Base-by-base conservation (phyloP, 2,113 vertebrate genomes). In the Rafetus swinhoei region DNA sequence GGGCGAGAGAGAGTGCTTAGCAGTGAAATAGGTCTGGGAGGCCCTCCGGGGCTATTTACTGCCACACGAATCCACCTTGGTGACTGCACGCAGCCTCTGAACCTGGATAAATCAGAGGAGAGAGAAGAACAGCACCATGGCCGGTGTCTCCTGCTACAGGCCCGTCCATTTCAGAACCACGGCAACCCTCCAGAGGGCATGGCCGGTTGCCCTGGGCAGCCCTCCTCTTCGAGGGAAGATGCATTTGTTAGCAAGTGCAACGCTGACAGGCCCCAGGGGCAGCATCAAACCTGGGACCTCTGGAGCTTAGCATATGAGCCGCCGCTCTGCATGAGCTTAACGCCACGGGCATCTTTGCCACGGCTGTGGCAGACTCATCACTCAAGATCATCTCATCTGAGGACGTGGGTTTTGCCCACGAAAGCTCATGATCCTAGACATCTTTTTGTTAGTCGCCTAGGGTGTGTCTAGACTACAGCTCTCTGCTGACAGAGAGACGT, bases 21-120 rank as follows among this genome's bases (percentile, higher is more conserved):
- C 96, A 97, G 96, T 97, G 97, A 97, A 97, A 97, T 97, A 97
- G 97, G 96, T 97, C 95, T 94, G 96, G 96, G 96, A 97, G 94
- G 85, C 97, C 96, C 95, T 90, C 93, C 89, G 94, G 97, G 96
- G 90, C 97, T 97, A 95, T 96, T 97, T 97, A 97, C 97, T 88
- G 90, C 94, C 90, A 90, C 97, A 96, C 95, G 95, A 97, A 96
- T 97, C 97, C 97, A 96, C 96, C 96, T 97, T 92, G 92, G 96
- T 97, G 97, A 96, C 94, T 93, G 96, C 97, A 96, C 93, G 94
- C 96, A 96, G 96, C 97, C 96, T 97, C 97, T 96, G 97, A 96
- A 97, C 97, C 97, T 97, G 97, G 96, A 97, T 97, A 97, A 97
- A 97, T 97, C 97, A 97, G 96, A 97, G 95, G 96, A 97, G 94